Evolutionary conservation across 2,797 vertebrate genomes (phyloP).

Genomic region (Chelonia mydas): DNA sequence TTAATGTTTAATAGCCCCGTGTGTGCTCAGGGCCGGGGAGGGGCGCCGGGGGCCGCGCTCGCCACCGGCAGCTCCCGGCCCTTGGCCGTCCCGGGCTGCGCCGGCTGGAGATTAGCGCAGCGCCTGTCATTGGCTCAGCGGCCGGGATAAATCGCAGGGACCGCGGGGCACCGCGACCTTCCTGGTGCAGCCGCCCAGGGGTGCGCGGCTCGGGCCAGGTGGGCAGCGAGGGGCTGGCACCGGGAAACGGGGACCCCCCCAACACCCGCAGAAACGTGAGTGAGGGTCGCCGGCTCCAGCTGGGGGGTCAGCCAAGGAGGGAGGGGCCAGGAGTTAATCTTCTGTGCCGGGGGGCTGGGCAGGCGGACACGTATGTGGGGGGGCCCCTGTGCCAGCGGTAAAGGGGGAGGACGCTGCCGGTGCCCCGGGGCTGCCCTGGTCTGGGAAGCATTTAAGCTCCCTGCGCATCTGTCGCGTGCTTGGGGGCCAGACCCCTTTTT

Average conservation of each 20-base stretch:
- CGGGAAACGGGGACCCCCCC: background rate
- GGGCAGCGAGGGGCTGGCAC: background rate
- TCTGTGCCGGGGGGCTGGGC: background rate
- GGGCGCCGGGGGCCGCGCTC: background rate
- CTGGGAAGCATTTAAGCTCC: background rate
- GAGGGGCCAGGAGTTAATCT: background rate
- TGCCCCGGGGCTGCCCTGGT: background rate
- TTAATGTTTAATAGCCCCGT: background rate
- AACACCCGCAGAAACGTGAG: constrained; percentile 24
- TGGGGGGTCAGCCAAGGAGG: background rate
- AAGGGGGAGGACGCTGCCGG: background rate
- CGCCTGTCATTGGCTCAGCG: constrained; percentile 24
- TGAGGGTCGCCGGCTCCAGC: background rate
- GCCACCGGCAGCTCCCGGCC: background rate
- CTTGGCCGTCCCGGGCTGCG: background rate
- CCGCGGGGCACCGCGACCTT: background rate
- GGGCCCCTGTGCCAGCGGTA: background rate
- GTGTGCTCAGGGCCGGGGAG: background rate
- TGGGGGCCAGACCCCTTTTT: background rate
- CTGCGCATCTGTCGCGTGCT: background rate
- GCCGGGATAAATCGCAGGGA: constrained; percentile 2
- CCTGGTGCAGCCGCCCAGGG: background rate
- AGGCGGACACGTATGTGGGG: background rate
- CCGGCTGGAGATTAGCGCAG: constrained; percentile 16
- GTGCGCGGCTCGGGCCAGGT: background rate